Evolutionary conservation across 2,797 vertebrate genomes (phyloP), one percentile per base, ranked within the genome.

Genomic region (Pyrocephalus nanus): DNA sequence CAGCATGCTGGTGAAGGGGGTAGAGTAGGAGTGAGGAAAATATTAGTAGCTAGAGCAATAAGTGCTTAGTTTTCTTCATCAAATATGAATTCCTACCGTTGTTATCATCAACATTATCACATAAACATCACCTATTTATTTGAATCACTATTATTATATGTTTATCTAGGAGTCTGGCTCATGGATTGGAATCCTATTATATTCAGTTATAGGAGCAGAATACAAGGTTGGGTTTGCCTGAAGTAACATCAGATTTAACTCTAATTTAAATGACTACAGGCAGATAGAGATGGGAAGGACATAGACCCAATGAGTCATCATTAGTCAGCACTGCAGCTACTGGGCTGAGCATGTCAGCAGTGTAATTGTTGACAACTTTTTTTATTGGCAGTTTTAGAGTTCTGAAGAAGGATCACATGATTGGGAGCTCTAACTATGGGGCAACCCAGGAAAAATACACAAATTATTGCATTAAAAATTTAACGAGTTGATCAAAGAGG

Each of bases 1-100:
- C 86, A 90, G 79, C 47, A 11, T 43, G 40, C 61, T 66, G 22
- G 53, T 64, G 64, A 92, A 96, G 53, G 30, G 92, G 47, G 51
- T 75, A 88, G 90, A 93, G 93, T 95, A 81, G 88, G 92, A 92
- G 87, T 69, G 43, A 88, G 65, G 62, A 74, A 92, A 87, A 77
- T 88, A 93, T 77, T 89, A 88, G 76, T 60, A 89, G 76, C 43
- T 75, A 62, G 50, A 72, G 58, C 84, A 83, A 36, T 65, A 77
- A 84, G 43, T 6, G 25, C n/a, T 85, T 94, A 42, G 23, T 74
- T 91, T 88, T 84, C 91, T 78, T 86, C 23, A 43, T 86, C 40
- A 83, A 54, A 48, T 75, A 50, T 27, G 20, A 84, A 79, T 73
- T 86, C 57, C 42, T 87, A 3, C 55, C 48, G 38, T 66, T 1